Conservation (phyloP, 2,797 vertebrate species). For the Antrozous pallidus region DNA sequence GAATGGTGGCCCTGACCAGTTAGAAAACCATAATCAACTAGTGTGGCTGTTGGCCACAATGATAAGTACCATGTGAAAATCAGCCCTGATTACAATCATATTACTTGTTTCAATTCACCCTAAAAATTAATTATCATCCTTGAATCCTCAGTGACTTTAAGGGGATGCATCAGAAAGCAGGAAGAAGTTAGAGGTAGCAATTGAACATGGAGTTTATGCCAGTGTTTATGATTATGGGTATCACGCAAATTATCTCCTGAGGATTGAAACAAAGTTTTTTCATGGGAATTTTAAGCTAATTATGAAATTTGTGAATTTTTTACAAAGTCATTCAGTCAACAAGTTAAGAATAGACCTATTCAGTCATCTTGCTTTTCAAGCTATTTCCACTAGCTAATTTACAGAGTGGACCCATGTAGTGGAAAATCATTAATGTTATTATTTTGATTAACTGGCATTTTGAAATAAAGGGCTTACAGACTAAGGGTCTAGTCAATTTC, state of each 20-base stretch:
- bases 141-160: constrained; percentile 8
- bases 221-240: constrained; percentile 41
- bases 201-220: constrained; percentile 29
- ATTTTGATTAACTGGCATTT: constrained; percentile 39
- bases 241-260: constrained; percentile 21
- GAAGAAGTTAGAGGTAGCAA: constrained; percentile 31
- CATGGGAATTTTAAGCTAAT: neutral
- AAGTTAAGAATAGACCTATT: neutral
- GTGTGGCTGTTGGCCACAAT: neutral
- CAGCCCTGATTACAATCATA: neutral
- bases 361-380: neutral
- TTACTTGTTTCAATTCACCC: constrained; percentile 12
- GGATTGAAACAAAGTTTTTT: constrained; percentile 44
- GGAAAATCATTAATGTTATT: constrained; percentile 22
- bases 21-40: neutral
- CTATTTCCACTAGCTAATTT: constrained; percentile 2
- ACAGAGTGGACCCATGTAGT: neutral
- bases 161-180: neutral
- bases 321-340: constrained; percentile 34
- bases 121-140: constrained; percentile 46
- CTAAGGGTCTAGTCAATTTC: neutral
- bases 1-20: neutral
- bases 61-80: neutral
- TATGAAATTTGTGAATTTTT: constrained; percentile 38
- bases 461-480: constrained; percentile 22